Evolutionary conservation across 2,888 invertebrate species (phyloP).

Genomic region (Nephrocerus scutellatus): DNA sequence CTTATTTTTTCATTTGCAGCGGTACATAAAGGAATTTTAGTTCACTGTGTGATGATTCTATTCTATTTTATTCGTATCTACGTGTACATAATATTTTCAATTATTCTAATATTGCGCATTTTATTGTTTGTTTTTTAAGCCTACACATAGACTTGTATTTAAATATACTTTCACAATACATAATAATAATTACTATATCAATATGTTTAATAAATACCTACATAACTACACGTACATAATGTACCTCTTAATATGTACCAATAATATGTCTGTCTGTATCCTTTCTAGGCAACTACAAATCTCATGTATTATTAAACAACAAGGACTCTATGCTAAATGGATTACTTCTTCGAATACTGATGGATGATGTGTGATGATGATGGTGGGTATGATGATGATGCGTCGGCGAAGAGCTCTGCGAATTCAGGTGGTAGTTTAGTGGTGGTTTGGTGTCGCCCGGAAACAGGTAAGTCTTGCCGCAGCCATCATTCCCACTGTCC

Average conservation of each 20-base stretch:
- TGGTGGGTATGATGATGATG: constrained; percentile 17
- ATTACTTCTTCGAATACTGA: constrained; percentile 56
- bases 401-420: constrained; percentile 28
- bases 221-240: too few species aligned
- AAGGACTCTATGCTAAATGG: constrained; percentile 88
- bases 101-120: constrained; percentile 28
- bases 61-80: background rate
- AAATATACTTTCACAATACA: too few species aligned
- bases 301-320: constrained; percentile 55
- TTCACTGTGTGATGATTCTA: too few species aligned
- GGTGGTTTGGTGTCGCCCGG: too few species aligned
- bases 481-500: constrained; percentile 19
- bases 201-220: too few species aligned
- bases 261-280: too few species aligned
- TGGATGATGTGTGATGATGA: constrained; percentile 51
- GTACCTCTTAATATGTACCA: too few species aligned
- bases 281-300: constrained; percentile 21
- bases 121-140: constrained; percentile 16
- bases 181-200: too few species aligned
- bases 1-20: constrained; percentile 11
- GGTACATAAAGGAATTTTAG: constrained; percentile 12
- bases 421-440: constrained; percentile 35
- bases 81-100: constrained; percentile 10
- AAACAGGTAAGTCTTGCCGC: constrained; percentile 31
- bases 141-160: too few species aligned